Evolutionary conservation across 2,888 invertebrate genomes (phyloP), one percentile per base, ranked within the genome.

Genomic region (Pristionchus maxplancki): DNA sequence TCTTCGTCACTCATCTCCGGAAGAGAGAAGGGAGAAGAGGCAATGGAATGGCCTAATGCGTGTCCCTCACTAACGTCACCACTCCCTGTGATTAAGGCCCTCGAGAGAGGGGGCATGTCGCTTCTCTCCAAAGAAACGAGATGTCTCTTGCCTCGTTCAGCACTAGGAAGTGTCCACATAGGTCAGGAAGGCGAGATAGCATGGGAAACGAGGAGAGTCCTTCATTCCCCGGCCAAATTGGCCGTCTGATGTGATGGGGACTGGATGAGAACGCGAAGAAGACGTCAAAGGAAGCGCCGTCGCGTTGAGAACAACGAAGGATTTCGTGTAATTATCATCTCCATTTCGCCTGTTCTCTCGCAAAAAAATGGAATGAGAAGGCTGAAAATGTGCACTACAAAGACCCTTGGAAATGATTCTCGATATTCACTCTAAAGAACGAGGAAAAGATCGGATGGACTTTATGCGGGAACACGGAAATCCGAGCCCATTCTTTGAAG

Each of bases 61-160:
- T 20, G n/a, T 31, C 64, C 34, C 64, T 67, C 64, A 31, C 64
- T 62, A 67, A 31, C 64, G 64, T 67, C 64, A n/a, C n/a, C n/a
- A 67, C 34, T 67, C 58, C n/a, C 64, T 31, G 64, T 67, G 64
- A 67, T 67, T 67, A 67, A n/a, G 64, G 28, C 64, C 64, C 62
- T 24, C 17, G 17, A 17, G 2, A 17, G 20, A 50, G 50, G 13
- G 50, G 50, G 20, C 17, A 50, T 58, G 64, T 67, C 64, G 28
- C 31, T 31, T 67, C n/a, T 58, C 58, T n/a, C 24, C 13, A 24
- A 58, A 4, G 53, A 58, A 17, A 5, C 6, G 24, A 24, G 53
- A 58, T 17, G 2, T 28, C 62, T 58, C 11, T 24, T 58, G 9
- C 58, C 20, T 58, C 58, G 15, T 17, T 58, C 58, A 58, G 58